Evolutionary conservation across 2,888 invertebrate genomes (phyloP), one percentile per base, ranked within the genome.

Genomic region (Ischnus inquisitorius): DNA sequence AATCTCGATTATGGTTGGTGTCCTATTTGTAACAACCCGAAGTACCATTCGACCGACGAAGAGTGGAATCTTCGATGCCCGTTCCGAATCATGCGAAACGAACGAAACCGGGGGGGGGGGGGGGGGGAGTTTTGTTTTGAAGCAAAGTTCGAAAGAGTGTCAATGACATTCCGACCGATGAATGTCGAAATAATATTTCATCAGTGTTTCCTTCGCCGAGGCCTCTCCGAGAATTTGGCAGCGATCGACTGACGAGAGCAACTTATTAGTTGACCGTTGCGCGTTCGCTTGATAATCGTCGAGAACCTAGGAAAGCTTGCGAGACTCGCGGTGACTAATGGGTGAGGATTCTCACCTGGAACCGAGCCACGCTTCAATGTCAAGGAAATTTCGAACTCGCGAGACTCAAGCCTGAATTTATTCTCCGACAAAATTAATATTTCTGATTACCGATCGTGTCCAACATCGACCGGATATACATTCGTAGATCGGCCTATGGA

Each of bases 311-410:
- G 68, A 43, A 64, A 46, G 39, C n/a, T 76, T 25, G 54, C 46
- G 19, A 12, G 16, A 16, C 54, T 28, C 57, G 69, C 68, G 14
- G 60, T 76, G 76, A 64, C 69, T 69, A 76, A 69, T 46, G 28
- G 5, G 28, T n/a, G 2, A 60, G 67, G 62, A 69, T 81, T 22
- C n/a, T 54, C 69, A 43, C 28, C 64, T 81, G 81, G 81, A 81
- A 69, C 76, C 81, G 43, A 76, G 81, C 76, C 81, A 81, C 62
- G 2, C 8, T 39, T 71, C 81, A 81, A 81, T 76, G 81, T 81
- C 76, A 81, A 75, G 76, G 76, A 76, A 69, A 69, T 19, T 46
- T 25, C 12, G 25, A 78, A 3, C 14, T 22, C 28, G n/a, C 34
- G 28, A 60, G 28, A 34, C 6, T n/a, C n/a, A 28, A 16, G 10